Evolutionary conservation across 1,140 invertebrate genomes (phyloP), one percentile per base, ranked within the genome.

Genomic region (Eumaeus atala): DNA sequence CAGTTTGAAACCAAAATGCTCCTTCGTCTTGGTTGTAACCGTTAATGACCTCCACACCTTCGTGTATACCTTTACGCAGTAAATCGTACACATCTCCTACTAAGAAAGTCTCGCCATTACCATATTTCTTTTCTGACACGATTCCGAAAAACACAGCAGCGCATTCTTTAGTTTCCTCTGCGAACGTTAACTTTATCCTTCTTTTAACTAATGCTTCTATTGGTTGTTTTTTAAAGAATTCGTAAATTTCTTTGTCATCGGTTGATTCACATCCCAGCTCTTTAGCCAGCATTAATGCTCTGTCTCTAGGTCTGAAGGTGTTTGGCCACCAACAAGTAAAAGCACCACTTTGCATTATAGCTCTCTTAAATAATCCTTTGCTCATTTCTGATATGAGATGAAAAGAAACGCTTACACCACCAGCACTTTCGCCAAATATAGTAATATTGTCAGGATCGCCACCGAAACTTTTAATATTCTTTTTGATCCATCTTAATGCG

Each of bases 381-480:
- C 62, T 80, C 72, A 88, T 82, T 1, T 85, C 86, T 11, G 86
- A 87, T 1, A 88, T 58, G 0, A 85, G 73, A 16, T 88, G 77
- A 51, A 75, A 69, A 11, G 76, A 74, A 1, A 84, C 84, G 9
- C 87, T 80, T 0, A 78, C 87, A 1, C 79, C 89, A 4, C 90
- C 90, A 11, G 89, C 88, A 61, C 89, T 88, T 56, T 91, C 89
- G 1, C 91, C 91, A 12, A 86, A 87, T 38, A 92, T 75, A 0
- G 88, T 89, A 0, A 93, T 88, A 28, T 89, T 89, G 17, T 86
- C 61, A 0, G 89, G 74, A 74, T 92, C 90, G 0, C 92, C 92
- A 5, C 92, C 92, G 64, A 93, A 93, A 54, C 84, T 73, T 14
- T 81, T 69, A 34, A 93, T 92, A 59, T 94, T 92, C 17, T 88